These are phyloP conservation scores for Lottia gigantea DNA, from an alignment of 2,888 invertebrate genomes.

Conservation along the genomic window DNA sequence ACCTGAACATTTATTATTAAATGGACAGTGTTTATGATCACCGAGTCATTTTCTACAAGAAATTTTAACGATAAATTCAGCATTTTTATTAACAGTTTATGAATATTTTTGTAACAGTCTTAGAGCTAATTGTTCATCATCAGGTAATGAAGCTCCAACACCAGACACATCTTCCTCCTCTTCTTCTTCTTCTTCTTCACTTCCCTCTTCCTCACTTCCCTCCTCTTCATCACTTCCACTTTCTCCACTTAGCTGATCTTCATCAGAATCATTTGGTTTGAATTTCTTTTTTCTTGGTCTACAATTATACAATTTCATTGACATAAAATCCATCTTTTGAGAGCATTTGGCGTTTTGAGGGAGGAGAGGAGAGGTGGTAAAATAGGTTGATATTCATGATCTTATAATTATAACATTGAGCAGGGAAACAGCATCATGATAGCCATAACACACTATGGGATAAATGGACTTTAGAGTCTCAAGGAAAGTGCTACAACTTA, in stretches of 20 bases:
- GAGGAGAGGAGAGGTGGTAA: neutral
- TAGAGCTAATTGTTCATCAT: conserved; percentile 28
- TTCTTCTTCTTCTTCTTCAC: conserved; percentile 6
- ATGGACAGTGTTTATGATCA: no score
- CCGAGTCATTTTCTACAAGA: neutral
- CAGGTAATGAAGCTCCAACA: neutral
- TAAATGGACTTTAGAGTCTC: no score
- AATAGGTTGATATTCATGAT: no score
- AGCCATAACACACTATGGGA: no score
- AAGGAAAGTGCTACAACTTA: no score
- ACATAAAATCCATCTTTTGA: conserved; percentile 10
- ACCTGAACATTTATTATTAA: no score
- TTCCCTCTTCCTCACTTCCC: neutral
- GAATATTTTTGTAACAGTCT: conserved; percentile 33
- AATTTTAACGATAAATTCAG: neutral
- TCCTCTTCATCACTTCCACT: conserved; percentile 14
- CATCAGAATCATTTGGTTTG: neutral
- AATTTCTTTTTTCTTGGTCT: no score
- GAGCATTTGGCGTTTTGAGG: neutral
- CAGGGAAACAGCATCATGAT: no score
- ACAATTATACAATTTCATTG: no score
- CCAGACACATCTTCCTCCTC: conserved; percentile 12
- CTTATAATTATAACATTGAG: no score
- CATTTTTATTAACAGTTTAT: neutral
- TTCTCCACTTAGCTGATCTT: conserved; percentile 15